Evolutionary conservation across 2,888 invertebrate genomes (phyloP).

Genomic region (Ennomos fuscantarius): DNA sequence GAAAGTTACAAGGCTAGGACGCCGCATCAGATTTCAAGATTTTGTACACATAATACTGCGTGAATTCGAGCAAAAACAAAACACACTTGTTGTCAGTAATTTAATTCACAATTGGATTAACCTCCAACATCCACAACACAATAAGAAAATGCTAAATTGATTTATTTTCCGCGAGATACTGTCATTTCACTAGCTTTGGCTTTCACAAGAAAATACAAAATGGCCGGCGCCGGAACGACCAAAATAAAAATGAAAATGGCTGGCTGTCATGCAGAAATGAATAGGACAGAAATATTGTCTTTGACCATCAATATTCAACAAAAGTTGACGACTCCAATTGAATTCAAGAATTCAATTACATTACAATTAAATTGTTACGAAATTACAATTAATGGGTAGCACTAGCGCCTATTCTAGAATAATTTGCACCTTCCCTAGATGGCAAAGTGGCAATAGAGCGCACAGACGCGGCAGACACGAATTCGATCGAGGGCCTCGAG

Average conservation of each 20-base stretch:
- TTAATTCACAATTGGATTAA: constrained; percentile 5
- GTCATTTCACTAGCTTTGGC: constrained; percentile 48
- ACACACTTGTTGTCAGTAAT: constrained; percentile 9
- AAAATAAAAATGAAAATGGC: constrained; percentile 48
- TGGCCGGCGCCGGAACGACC: constrained; percentile 61
- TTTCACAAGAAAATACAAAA: constrained; percentile 70
- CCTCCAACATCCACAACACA: constrained; percentile 12
- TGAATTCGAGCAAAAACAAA: constrained; percentile 21
- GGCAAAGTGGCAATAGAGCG: constrained; percentile 17
- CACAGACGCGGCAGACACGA: constrained; percentile 15
- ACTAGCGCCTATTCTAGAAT: constrained; percentile 13
- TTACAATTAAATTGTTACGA: constrained; percentile 23
- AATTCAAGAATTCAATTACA: constrained; percentile 1
- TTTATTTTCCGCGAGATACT: constrained; percentile 66
- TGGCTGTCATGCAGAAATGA: constrained; percentile 43
- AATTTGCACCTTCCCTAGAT: constrained; percentile 5
- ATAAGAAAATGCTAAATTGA: constrained; percentile 30
- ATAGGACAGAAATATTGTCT: constrained; percentile 27
- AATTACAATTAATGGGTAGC: constrained; percentile 19
- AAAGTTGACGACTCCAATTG: constrained; percentile 9
- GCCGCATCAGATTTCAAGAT: constrained; percentile 25
- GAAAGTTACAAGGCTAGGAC: constrained; percentile 5
- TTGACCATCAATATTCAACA: constrained; percentile 22
- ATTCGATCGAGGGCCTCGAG: constrained; percentile 36
- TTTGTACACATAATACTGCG: constrained; percentile 20